These are phyloP conservation scores for Zaprionus camerounensis DNA, from an alignment of 1,140 invertebrate genomes.

Conservation along the genomic window DNA sequence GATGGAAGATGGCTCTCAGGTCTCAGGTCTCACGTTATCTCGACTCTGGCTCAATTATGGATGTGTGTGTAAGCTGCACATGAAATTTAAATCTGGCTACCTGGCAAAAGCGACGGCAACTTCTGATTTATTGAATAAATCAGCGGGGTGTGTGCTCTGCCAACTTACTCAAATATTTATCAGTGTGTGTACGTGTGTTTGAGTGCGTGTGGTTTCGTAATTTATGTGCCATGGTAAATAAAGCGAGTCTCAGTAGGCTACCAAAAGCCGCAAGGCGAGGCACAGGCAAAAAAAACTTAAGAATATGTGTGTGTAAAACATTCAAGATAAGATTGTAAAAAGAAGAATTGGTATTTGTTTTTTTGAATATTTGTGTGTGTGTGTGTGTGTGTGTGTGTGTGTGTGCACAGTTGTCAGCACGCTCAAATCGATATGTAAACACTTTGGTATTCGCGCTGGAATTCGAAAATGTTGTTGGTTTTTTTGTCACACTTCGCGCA, in stretches of 20 bases:
- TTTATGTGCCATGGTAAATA: slow-evolving; percentile 75
- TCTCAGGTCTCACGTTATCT: not conserved
- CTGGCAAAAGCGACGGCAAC: slow-evolving; percentile 46
- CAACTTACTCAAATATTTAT: slow-evolving; percentile 73
- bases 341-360: slow-evolving; percentile 14
- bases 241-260: slow-evolving; percentile 58
- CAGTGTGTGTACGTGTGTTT: slow-evolving; percentile 28
- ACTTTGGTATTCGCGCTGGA: slow-evolving; percentile 6
- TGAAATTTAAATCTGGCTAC: slow-evolving; percentile 68
- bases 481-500: slow-evolving; percentile 5
- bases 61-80: slow-evolving; percentile 47
- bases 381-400: not conserved
- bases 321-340: slow-evolving; percentile 43
- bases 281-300: slow-evolving; percentile 62
- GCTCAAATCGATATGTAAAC: slow-evolving; percentile 35
- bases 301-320: slow-evolving; percentile 66
- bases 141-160: slow-evolving; percentile 54
- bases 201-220: slow-evolving; percentile 57
- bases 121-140: slow-evolving; percentile 82
- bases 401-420: slow-evolving; percentile 23
- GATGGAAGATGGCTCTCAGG: slow-evolving; percentile 12
- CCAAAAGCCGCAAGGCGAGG: slow-evolving; percentile 69
- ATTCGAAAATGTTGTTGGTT: not conserved
- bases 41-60: slow-evolving; percentile 28
- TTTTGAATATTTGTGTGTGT: not conserved